Evolutionary conservation across 1,140 invertebrate species (phyloP), one percentile per base, ranked within the genome.

Genomic region (Wasmannia auropunctata): DNA sequence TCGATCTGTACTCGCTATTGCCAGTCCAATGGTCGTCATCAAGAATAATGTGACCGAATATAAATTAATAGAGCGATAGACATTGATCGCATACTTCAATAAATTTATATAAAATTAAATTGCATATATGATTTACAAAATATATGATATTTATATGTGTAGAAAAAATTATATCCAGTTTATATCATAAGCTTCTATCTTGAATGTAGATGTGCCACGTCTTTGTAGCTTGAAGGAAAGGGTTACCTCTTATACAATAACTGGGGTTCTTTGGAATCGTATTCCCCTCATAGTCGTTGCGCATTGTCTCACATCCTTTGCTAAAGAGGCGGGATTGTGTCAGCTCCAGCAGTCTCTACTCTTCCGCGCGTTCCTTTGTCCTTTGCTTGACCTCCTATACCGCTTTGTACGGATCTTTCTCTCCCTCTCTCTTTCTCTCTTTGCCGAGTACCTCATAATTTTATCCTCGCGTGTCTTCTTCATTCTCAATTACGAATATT

Each of bases 281-380:
- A 88, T 91, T 91, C 85, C 84, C 67, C 83, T 90, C 74, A 75
- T 87, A 87, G 87, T 90, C 84, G n/a, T 85, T 74, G 88, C 70
- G 60, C 76, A 79, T 87, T 88, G 87, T 87, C 88, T 76, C 63
- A 79, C 83, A 87, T 85, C 89, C 81, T 87, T 63, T 84, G 86
- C 81, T 88, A 84, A 91, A 89, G 87, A 85, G 56, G 56, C 63
- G 60, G 85, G 88, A 90, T 91, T 86, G 88, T 85, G 86, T 85
- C 86, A 89, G 86, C 80, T 88, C 75, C 72, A 88, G 70, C 86
- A 88, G 87, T 88, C 86, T 90, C 77, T 87, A 80, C 79, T 91
- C 79, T 87, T 74, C 80, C 69, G 58, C 22, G 63, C 79, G 77
- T 81, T 54, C 85, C 84, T 83, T 51, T 37, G 49, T 74, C 84